Evolutionary conservation across 1,140 invertebrate genomes (phyloP).

Genomic region (Pseudoatta argentina): DNA sequence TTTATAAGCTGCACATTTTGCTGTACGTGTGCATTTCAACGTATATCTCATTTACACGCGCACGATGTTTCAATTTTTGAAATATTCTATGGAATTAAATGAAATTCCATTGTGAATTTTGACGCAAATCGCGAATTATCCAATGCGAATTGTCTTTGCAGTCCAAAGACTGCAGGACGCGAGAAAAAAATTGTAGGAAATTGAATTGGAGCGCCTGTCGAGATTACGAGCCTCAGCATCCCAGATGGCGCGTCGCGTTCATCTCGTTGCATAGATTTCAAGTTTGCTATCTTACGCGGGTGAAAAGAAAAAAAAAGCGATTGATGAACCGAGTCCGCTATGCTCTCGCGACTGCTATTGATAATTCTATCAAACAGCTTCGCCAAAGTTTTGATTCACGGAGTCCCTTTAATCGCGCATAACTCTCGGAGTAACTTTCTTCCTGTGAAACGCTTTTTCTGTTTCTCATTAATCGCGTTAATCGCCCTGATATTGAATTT

Average conservation of each 20-base stretch:
- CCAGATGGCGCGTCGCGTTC: conserved; percentile 36
- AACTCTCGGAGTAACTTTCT: not conserved
- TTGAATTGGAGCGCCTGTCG: not conserved
- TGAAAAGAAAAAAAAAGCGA: not conserved
- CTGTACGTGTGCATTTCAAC: no score
- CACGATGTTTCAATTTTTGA: no score
- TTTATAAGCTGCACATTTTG: no score
- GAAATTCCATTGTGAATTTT: no score
- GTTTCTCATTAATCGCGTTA: not conserved
- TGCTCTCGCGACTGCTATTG: not conserved
- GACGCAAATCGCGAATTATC: no score
- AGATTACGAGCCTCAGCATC: conserved; percentile 20
- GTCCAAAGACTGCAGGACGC: no score
- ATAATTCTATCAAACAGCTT: not conserved
- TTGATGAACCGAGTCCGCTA: conserved; percentile 13
- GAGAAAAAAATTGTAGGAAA: not conserved
- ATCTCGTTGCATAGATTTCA: conserved; percentile 33
- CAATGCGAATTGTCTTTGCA: no score
- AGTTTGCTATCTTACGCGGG: conserved; percentile 43
- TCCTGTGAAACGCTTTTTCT: not conserved
- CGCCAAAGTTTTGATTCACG: not conserved
- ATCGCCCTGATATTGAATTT: not conserved
- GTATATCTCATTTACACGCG: no score
- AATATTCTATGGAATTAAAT: no score
- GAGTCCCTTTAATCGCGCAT: not conserved